Evolutionary conservation across 2,113 vertebrate genomes (phyloP), one percentile per base, ranked within the genome.

Genomic region (Bombycilla garrulus): DNA sequence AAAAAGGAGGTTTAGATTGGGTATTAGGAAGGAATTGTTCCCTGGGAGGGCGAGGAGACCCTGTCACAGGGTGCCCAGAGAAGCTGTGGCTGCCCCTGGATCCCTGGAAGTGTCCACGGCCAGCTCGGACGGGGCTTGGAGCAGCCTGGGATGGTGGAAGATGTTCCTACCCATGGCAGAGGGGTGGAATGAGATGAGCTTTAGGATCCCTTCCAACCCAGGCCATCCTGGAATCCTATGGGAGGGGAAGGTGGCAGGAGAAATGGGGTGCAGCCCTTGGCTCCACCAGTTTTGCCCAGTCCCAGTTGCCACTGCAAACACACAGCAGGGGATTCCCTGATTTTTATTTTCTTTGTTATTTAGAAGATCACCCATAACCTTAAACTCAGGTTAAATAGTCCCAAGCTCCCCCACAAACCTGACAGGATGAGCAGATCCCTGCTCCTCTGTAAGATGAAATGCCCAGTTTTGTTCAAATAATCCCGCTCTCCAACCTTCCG

Each of bases 91-190:
- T 82, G 70, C 13, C 17, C 62, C 79, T n/a, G 38, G 12, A 42
- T 33, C 62, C 25, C 71, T 76, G 62, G 40, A 0, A 56, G 21
- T 89, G 61, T 0, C 38, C 70, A 31, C 40, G 40, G 69, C 6
- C 61, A 53, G n/a, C 69, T 0, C 66, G 50, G 86, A 64, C 4
- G 3, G 26, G 10, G 18, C 12, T 72, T 4, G 60, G 44, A 81
- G 36, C 69, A n/a, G 0, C 28, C 53, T 45, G 61, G 45, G 45
- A 21, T 0, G 0, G 23, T 60, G 77, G 28, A 0, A 81, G 9
- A 3, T 47, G n/a, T 40, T 38, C 29, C 38, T 53, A 53, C 12
- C 45, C 15, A 6, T 5, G 38, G 36, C 44, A 66, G 33, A 15
- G 36, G 33, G 17, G 14, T n/a, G 38, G 36, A 0, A n/a, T 16